Evolutionary conservation across 2,113 vertebrate species (phyloP), one percentile per base, ranked within the genome.

Genomic region (Mohoua ochrocephala): DNA sequence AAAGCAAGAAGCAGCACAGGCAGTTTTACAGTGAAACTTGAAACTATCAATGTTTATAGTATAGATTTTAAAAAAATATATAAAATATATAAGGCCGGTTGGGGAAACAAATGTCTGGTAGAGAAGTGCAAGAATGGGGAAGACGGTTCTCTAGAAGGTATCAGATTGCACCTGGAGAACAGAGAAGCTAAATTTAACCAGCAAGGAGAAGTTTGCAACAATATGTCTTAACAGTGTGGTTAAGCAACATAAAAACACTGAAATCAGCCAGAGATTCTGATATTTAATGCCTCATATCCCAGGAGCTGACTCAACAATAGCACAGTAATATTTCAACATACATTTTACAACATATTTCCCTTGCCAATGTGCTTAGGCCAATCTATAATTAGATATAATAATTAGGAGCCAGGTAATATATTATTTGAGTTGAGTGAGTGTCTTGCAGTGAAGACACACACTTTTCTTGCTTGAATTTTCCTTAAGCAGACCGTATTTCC

Each of bases 351-450:
- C 10, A 1, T 73, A 83, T 80, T 84, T 91, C 52, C 31, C 59
- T 88, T 90, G 76, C 79, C 95, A 84, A 27, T 33, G 24, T 64
- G 39, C 52, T 94, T 80, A 86, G 44, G 68, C 80, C 68, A 77
- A 85, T 84, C 88, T 91, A 88, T 91, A 95, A 88, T 94, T 92
- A 92, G 76, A 88, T 50, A 57, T 63, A 92, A 88, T 86, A 94
- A 92, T 94, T 86, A 77, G 17, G 27, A 90, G 42, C 15, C 50
- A 19, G 18, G 82, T 74, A 84, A 81, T 67, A 74, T 49, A 86
- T 80, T 91, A 73, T 69, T 89, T 75, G 65, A 81, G 15, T 69
- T 90, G 80, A 89, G 19, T 45, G 44, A 82, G 23, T 35, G 27
- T 41, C 69, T 88, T 91, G 39, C 74, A 79, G 33, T 53, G 68